phyloP scores from a whole-genome alignment of 2,113 vertebrate species.

The Esox niger region DNA sequence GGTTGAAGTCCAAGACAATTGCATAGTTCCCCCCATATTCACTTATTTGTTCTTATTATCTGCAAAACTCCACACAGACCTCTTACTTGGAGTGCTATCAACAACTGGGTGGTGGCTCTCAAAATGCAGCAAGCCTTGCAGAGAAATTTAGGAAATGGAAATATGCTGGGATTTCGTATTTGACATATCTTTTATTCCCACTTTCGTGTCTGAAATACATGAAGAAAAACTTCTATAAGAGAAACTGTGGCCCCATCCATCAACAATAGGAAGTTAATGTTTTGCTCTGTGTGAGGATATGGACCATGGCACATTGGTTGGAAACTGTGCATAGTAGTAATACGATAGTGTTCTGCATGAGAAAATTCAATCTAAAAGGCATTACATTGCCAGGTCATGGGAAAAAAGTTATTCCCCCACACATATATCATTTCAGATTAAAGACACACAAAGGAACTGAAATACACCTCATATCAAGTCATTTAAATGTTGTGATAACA shows the following conservation, averaged over 20 bases:
- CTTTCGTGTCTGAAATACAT: constrained; percentile 25
- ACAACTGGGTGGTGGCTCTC: constrained; percentile 80
- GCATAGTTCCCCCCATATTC: constrained; percentile 79
- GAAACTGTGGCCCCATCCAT: not conserved
- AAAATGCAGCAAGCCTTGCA: constrained; percentile 77
- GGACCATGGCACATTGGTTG: constrained; percentile 1
- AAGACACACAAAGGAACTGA: not conserved
- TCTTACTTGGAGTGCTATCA: constrained; percentile 76
- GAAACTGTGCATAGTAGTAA: not conserved
- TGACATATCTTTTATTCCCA: constrained; percentile 20
- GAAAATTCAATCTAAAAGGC: constrained; percentile 1
- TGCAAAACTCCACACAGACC: constrained; percentile 39
- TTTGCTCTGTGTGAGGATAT: constrained; percentile 1
- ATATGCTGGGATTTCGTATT: constrained; percentile 70
- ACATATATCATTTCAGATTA: not conserved
- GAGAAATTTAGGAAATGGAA: constrained; percentile 79
- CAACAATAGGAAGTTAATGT: not conserved
- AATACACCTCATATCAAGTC: not conserved
- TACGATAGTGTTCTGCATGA: not conserved
- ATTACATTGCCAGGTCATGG: constrained; percentile 1
- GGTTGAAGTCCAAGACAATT: constrained; percentile 73
- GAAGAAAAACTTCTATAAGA: not conserved
- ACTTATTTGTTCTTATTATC: constrained; percentile 66
- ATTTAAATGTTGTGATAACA: too few relatives aligned
- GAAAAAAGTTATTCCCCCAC: not conserved